Percentiles rank a stretch among this genome's conserved stretches.
phyloP scores from a whole-genome alignment of 2,888 invertebrate genomes.

The Thymelicus acteon region DNA sequence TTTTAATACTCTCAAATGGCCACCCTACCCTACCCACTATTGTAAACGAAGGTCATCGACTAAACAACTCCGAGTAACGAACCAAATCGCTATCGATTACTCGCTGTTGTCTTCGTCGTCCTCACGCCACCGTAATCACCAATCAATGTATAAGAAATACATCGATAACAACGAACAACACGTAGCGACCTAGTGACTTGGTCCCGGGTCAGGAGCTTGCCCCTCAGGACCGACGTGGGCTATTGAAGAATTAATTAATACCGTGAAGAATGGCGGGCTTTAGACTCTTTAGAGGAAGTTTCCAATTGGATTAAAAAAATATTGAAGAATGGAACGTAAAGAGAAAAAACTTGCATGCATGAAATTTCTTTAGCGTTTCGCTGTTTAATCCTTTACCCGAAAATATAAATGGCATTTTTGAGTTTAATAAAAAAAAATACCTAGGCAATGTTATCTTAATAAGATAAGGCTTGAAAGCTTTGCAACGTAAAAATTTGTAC shows the following conservation, averaged over 20 bases:
- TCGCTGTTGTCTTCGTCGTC: conserved; percentile 30
- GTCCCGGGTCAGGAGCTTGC: conserved; percentile 52
- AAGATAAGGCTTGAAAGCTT: too few species aligned
- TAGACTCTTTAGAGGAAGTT: neutral
- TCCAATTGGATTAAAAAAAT: neutral
- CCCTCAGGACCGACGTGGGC: conserved; percentile 50
- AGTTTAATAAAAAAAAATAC: too few species aligned
- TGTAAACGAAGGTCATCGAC: conserved; percentile 47
- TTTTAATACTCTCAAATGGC: neutral
- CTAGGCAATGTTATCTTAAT: too few species aligned
- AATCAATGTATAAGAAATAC: conserved; percentile 39
- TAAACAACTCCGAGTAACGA: conserved; percentile 48
- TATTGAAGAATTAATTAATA: conserved; percentile 37
- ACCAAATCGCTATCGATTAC: conserved; percentile 43
- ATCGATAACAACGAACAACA: conserved; percentile 29
- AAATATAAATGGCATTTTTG: too few species aligned
- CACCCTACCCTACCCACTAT: conserved; percentile 7
- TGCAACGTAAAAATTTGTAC: too few species aligned
- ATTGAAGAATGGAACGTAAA: conserved; percentile 1
- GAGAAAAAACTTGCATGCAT: neutral
- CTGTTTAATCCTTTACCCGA: too few species aligned
- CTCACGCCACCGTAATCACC: conserved; percentile 30
- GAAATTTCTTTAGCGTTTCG: too few species aligned
- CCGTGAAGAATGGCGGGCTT: conserved; percentile 22
- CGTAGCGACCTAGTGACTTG: neutral